phyloP scores from a whole-genome alignment of 1,140 invertebrate genomes.

The Drosophila sechellia region DNA sequence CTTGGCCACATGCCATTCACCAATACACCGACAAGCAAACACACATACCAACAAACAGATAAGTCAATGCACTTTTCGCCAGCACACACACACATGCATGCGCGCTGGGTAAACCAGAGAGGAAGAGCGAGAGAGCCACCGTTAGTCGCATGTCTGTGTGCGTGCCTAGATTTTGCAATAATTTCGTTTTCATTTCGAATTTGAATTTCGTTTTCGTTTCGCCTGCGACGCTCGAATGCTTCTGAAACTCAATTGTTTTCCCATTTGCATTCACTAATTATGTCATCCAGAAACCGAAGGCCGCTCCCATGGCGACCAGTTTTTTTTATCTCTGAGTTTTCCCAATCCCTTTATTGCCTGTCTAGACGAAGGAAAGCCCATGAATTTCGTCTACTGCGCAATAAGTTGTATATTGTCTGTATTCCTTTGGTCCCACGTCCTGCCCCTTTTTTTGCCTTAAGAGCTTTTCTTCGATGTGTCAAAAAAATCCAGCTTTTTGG shows the following conservation, averaged over 20 bases:
- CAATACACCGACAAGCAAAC: constrained; percentile 5
- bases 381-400: constrained; percentile 57
- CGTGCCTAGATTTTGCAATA: constrained; percentile 78
- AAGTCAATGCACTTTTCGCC: constrained; percentile 72
- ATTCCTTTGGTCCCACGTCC: constrained; percentile 1
- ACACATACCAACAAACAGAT: constrained; percentile 20
- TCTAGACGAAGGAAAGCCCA: constrained; percentile 53
- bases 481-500: constrained; percentile 37
- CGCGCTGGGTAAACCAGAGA: not conserved
- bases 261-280: constrained; percentile 82
- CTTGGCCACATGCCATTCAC: constrained; percentile 52
- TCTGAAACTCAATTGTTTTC: constrained; percentile 38
- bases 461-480: constrained; percentile 31
- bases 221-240: constrained; percentile 36
- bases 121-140: constrained; percentile 19
- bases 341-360: constrained; percentile 19
- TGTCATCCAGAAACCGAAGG: constrained; percentile 60
- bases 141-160: constrained; percentile 41
- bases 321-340: not conserved
- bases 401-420: constrained; percentile 58
- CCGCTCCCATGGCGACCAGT: not conserved
- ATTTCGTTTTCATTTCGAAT: constrained; percentile 78
- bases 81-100: constrained; percentile 9
- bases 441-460: not conserved
- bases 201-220: constrained; percentile 75